Evolutionary conservation across 2,888 invertebrate species (phyloP), one percentile per base, ranked within the genome.

Genomic region (Hartigia nigra): DNA sequence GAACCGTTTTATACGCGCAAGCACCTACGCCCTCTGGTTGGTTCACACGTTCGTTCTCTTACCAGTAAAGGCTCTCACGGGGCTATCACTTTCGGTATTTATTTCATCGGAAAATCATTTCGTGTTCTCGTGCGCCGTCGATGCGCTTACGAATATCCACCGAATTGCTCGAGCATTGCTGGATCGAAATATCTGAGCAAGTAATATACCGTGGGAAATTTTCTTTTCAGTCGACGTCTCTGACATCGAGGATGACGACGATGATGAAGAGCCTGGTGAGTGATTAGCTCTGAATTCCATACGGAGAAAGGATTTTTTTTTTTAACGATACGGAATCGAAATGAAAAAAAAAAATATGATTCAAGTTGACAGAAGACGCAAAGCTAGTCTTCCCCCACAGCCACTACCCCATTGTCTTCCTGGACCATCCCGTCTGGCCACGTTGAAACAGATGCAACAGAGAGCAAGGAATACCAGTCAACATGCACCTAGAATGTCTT

Each of bases 1-100:
- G 34, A 75, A 37, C 35, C 75, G 34, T 37, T 37, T 75, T 75
- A 75, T 75, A 75, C 75, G 55, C 55, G 75, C 75, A n/a, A 36
- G 75, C 75, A 75, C 75, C 75, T 75, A 75, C 75, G 75, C 75
- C 36, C 37, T 34, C 14, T 31, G 31, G 31, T 31, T 5, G 75
- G 75, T 72, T 72, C 72, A 72, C 72, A 72, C 72, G 72, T 72
- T 72, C 55, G 32, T 4, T 72, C 34, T 72, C 72, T 72, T 23
- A 72, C 72, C 32, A 31, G 72, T 31, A 72, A 72, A 31, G 72
- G 32, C 31, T 72, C 34, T 72, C 72, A 23, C 14, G 55, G 55
- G 55, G 9, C 55, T 55, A 55, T 55, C 55, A 55, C 9, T 55
- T 55, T 55, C 23, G 55, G 55, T 55, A 55, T 55, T 55, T 55